Evolutionary conservation across 1,140 invertebrate species (phyloP).

Genomic region (Formica selysi): DNA sequence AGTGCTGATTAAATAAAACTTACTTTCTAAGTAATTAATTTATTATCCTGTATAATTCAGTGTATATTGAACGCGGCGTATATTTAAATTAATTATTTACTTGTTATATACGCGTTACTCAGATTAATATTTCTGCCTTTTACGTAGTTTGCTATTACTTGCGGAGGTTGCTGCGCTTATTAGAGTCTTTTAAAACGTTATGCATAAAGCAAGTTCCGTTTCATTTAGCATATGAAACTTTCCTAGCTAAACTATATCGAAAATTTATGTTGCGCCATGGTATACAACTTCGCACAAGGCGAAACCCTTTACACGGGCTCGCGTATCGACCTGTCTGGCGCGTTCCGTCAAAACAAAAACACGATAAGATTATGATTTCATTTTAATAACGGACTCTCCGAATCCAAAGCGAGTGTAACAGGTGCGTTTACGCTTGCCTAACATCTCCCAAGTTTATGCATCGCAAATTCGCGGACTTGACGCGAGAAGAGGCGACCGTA

Average conservation of each 20-base stretch:
- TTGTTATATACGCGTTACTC: neutral
- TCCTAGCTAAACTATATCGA: constrained; percentile 10
- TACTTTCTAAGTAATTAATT: constrained; percentile 8
- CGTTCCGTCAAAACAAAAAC: constrained; percentile 10
- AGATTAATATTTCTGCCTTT: neutral
- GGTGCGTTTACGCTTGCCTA: neutral
- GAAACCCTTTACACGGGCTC: neutral
- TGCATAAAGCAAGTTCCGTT: constrained; percentile 7
- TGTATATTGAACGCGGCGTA: neutral
- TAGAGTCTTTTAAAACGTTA: constrained; percentile 33
- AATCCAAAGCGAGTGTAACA: neutral
- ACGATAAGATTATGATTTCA: constrained; percentile 28
- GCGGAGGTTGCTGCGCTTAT: neutral
- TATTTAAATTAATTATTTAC: constrained; percentile 19
- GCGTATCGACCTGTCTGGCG: constrained; percentile 28
- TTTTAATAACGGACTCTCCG: constrained; percentile 9
- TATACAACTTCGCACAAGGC: constrained; percentile 12
- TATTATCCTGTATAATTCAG: neutral
- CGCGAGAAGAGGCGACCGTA: neutral
- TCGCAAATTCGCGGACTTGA: constrained; percentile 10
- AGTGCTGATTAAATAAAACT: constrained; percentile 13
- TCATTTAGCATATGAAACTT: constrained; percentile 34
- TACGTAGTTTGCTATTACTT: neutral
- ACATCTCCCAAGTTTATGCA: constrained; percentile 15
- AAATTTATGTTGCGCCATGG: constrained; percentile 33